These are phyloP conservation scores for Epinotia ramella DNA, from an alignment of 2,888 invertebrate species.

Conservation along the genomic window DNA sequence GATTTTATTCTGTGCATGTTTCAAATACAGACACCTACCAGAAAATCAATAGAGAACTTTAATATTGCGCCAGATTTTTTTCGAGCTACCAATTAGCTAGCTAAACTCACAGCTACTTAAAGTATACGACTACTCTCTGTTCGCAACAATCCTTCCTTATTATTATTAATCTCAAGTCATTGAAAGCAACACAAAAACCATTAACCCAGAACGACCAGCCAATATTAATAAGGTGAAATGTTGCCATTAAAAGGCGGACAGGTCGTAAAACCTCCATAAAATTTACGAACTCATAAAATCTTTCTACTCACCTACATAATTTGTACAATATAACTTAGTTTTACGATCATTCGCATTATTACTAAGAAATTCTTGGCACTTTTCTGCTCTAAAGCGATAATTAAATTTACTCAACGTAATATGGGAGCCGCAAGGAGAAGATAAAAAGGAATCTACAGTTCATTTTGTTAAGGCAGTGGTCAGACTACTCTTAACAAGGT, in stretches of 20 bases:
- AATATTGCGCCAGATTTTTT: too few species aligned
- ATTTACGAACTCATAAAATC: slow-evolving; percentile 67
- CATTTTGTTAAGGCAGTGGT: slow-evolving; percentile 3
- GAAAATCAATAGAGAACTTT: too few species aligned
- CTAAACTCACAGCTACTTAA: too few species aligned
- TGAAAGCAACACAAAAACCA: neutral
- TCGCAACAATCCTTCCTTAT: neutral
- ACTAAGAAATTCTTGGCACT: slow-evolving; percentile 30
- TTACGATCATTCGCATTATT: slow-evolving; percentile 35
- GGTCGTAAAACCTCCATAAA: slow-evolving; percentile 70
- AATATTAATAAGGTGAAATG: slow-evolving; percentile 62
- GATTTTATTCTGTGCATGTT: too few species aligned
- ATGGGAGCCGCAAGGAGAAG: neutral
- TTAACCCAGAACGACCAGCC: slow-evolving; percentile 30
- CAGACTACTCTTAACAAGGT: neutral
- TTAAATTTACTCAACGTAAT: slow-evolving; percentile 9
- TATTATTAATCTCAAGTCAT: slow-evolving; percentile 4
- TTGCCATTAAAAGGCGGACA: slow-evolving; percentile 62
- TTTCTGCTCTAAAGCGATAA: slow-evolving; percentile 26
- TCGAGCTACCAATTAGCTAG: too few species aligned
- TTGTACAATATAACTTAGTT: slow-evolving; percentile 36
- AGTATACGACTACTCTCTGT: neutral
- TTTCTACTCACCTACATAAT: slow-evolving; percentile 41
- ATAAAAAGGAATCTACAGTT: neutral
- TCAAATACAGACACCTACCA: too few species aligned